Evolutionary conservation across 2,888 invertebrate genomes (phyloP).

Genomic region (Melinaea menophilus): DNA sequence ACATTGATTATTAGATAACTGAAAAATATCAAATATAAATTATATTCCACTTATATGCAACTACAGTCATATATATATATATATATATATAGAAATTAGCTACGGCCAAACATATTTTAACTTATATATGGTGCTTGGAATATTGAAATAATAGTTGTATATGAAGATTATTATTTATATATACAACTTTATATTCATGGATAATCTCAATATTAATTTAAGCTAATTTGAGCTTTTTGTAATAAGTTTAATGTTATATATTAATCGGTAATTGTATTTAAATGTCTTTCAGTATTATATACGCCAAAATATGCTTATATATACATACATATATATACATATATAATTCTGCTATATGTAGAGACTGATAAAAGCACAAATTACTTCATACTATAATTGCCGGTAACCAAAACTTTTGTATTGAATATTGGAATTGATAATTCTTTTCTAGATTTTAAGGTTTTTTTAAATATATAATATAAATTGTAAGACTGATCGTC

Average conservation of each 20-base stretch:
- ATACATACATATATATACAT: constrained; percentile 56
- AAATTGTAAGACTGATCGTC: constrained; percentile 28
- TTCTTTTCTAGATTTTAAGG: not conserved
- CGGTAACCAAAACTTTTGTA: no score
- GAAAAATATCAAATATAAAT: no score
- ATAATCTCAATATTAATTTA: not conserved
- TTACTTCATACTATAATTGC: not conserved
- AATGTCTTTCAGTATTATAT: constrained; percentile 40
- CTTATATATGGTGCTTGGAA: constrained; percentile 57
- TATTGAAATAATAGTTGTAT: not conserved
- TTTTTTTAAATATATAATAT: constrained; percentile 17
- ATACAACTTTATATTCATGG: not conserved
- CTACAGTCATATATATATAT: no score
- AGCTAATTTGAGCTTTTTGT: not conserved
- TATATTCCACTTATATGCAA: no score
- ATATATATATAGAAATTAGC: not conserved
- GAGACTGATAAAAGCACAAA: constrained; percentile 5
- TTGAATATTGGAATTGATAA: not conserved
- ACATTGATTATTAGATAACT: no score
- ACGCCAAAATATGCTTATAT: constrained; percentile 39
- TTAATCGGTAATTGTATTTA: not conserved
- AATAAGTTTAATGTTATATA: not conserved
- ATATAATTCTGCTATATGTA: constrained; percentile 25
- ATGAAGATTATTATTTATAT: constrained; percentile 1
- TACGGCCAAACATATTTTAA: constrained; percentile 31